Evolutionary conservation across 2,888 invertebrate species (phyloP).

Genomic region (Cryptosula pallasiana): DNA sequence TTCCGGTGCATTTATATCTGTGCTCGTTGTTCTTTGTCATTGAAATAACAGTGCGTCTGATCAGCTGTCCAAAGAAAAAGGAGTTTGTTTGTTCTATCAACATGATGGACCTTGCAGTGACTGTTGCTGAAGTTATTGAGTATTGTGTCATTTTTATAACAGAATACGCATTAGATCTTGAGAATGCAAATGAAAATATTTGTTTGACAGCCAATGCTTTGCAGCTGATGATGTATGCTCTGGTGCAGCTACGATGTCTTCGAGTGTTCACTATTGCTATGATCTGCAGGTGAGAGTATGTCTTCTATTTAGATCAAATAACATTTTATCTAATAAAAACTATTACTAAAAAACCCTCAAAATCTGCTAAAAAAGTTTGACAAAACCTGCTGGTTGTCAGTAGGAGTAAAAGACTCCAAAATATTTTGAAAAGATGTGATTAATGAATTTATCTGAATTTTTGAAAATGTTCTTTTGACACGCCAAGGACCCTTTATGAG

Average conservation of each 20-base stretch:
- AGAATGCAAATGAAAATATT: not conserved
- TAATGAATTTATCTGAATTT: too few species aligned
- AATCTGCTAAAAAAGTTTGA: too few species aligned
- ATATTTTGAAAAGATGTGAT: too few species aligned
- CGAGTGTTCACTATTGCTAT: not conserved
- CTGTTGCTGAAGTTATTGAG: not conserved
- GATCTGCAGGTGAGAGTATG: not conserved
- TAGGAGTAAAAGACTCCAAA: too few species aligned
- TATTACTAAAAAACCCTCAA: too few species aligned
- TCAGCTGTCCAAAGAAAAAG: slow-evolving; percentile 1
- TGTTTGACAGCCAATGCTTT: not conserved
- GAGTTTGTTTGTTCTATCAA: not conserved
- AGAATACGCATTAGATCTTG: not conserved
- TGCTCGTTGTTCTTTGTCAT: not conserved
- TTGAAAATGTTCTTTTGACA: too few species aligned
- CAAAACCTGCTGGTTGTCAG: too few species aligned
- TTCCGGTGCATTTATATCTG: too few species aligned
- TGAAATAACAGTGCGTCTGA: not conserved
- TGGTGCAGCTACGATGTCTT: not conserved
- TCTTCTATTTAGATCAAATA: too few species aligned
- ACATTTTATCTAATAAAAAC: too few species aligned
- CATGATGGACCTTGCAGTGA: not conserved
- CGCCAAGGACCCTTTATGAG: too few species aligned
- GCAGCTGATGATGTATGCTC: not conserved
- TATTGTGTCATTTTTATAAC: not conserved